A percentile compares a stretch with the other conserved stretches of the same genome.
Conservation (phyloP, 1,140 invertebrate species). For the Panulirus ornatus region DNA sequence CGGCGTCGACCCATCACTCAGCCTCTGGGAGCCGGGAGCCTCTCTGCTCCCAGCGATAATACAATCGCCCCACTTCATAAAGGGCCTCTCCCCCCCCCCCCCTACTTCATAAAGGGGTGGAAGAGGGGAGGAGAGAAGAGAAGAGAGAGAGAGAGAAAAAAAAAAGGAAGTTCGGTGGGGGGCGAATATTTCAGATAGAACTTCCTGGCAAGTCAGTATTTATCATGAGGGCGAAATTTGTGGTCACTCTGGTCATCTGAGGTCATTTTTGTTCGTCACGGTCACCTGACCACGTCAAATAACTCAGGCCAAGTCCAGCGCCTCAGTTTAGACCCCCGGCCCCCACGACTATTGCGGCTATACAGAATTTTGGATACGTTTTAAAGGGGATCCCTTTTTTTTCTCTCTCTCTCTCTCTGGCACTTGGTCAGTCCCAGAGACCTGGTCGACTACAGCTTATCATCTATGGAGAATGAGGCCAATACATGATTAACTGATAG, state of each 20-base stretch:
- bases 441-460: no score
- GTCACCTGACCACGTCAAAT: constrained; percentile 65
- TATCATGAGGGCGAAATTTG: constrained; percentile 69
- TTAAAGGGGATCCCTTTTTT: constrained; percentile 27
- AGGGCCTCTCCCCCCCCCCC: neutral
- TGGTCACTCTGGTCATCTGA: constrained; percentile 66
- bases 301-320: constrained; percentile 56
- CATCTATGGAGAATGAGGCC: no score
- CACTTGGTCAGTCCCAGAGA: no score
- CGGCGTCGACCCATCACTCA: constrained; percentile 9
- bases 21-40: constrained; percentile 5
- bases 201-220: constrained; percentile 72
- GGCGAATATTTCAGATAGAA: constrained; percentile 55
- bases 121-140: constrained; percentile 32
- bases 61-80: no score
- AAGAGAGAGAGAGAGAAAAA: constrained; percentile 33
- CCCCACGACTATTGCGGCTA: constrained; percentile 4
- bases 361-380: constrained; percentile 21
- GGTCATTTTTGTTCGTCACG: constrained; percentile 72
- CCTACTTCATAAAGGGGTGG: constrained; percentile 37
- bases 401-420: no score
- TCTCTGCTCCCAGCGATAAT: constrained; percentile 7
- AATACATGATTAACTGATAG: no score
- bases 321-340: constrained; percentile 63
- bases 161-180: neutral